A percentile compares a stretch with the other conserved stretches of the same genome.
Evolutionary conservation across 2,888 invertebrate genomes (phyloP).

Genomic region (Emmelina monodactyla): DNA sequence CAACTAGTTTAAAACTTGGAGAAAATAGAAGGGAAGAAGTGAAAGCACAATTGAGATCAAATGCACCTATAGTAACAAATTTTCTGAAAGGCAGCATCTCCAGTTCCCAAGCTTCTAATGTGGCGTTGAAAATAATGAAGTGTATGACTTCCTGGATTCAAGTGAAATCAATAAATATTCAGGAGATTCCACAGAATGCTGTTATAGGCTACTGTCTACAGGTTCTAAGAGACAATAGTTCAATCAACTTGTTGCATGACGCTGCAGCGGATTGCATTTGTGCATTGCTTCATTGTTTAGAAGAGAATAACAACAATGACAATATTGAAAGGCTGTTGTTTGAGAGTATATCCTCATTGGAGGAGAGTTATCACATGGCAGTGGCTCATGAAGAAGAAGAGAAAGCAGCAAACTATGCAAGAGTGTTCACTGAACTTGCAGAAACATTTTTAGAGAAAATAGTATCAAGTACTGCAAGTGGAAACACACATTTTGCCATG

Average conservation of each 20-base stretch:
- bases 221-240: slow-evolving; percentile 69
- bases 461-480: slow-evolving; percentile 69
- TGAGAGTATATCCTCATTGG: slow-evolving; percentile 79
- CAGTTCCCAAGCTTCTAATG: slow-evolving; percentile 71
- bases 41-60: slow-evolving; percentile 77
- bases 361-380: slow-evolving; percentile 87
- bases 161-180: slow-evolving; percentile 80
- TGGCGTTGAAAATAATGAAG: slow-evolving; percentile 77
- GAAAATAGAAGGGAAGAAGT: slow-evolving; percentile 90
- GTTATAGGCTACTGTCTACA: slow-evolving; percentile 78
- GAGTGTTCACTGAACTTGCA: slow-evolving; percentile 93
- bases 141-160: slow-evolving; percentile 94
- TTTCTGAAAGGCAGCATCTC: slow-evolving; percentile 81
- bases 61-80: slow-evolving; percentile 78
- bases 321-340: slow-evolving; percentile 82
- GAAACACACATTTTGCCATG: slow-evolving; percentile 76
- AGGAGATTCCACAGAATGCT: slow-evolving; percentile 75
- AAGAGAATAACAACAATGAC: slow-evolving; percentile 76
- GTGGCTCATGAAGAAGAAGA: slow-evolving; percentile 94
- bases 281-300: slow-evolving; percentile 82
- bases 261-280: slow-evolving; percentile 92
- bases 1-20: slow-evolving; percentile 81
- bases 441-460: slow-evolving; percentile 91
- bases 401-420: slow-evolving; percentile 92
- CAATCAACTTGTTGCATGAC: slow-evolving; percentile 77